Percentiles rank a stretch among this genome's conserved stretches.
These are phyloP conservation scores for Oreohelix idahoensis DNA, from an alignment of 1,140 invertebrate species.

Conservation along the genomic window DNA sequence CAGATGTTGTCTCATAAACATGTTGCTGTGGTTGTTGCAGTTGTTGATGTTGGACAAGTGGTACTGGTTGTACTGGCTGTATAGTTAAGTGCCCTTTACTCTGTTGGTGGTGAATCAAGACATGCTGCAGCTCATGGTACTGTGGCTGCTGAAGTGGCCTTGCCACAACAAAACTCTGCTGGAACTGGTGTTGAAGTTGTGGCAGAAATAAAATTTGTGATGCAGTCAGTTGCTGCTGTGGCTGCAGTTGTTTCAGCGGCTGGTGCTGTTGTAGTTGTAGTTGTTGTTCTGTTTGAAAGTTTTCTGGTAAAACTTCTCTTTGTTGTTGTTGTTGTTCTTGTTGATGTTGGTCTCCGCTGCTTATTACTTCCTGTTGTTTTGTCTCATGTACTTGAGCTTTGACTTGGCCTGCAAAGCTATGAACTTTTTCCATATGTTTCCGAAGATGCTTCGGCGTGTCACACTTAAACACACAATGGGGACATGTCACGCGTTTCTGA, in stretches of 20 bases:
- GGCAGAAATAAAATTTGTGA: neutral
- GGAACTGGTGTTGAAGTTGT: neutral
- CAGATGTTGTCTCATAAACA: neutral
- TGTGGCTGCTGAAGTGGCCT: neutral
- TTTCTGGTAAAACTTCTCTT: neutral
- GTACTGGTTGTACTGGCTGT: neutral
- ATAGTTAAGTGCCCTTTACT: neutral
- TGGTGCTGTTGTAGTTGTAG: neutral
- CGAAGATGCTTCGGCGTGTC: slow-evolving; percentile 3
- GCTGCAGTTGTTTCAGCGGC: neutral
- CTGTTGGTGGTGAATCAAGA: neutral
- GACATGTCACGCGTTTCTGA: neutral
- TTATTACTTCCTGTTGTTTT: neutral
- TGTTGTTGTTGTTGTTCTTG: neutral
- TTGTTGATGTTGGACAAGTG: neutral
- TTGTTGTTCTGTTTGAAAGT: neutral
- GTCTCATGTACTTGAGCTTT: neutral
- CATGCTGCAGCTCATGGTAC: neutral
- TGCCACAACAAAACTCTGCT: neutral
- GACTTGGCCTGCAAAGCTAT: neutral
- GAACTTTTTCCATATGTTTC: slow-evolving; percentile 21
- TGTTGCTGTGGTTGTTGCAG: neutral
- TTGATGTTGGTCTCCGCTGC: neutral
- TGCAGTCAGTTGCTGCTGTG: neutral
- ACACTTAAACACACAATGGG: slow-evolving; percentile 12